Evolutionary conservation across 2,797 vertebrate genomes (phyloP), one percentile per base, ranked within the genome.

Genomic region (Taenioides sp.): DNA sequence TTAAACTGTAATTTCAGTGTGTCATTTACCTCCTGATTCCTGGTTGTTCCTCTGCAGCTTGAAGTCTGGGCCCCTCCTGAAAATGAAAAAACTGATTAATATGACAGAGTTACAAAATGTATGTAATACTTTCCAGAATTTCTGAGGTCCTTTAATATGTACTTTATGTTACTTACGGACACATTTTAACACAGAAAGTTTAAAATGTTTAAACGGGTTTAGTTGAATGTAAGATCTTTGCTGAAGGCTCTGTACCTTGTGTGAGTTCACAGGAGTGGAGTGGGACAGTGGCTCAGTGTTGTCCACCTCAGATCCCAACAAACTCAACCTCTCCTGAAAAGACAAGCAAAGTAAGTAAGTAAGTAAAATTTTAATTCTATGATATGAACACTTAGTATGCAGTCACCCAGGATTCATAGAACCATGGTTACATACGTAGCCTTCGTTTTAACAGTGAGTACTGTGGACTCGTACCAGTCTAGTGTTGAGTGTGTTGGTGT

Each of bases 401-500:
- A 1, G 34, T 37, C 34, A 10, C 9, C 7, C 34, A 10, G 34
- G 34, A 10, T 37, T 37, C 34, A 37, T 10, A 34, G 31, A 34
- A 34, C 5, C 31, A 34, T 1, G 31, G 31, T 34, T 34, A 1
- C 7, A 34, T 7, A 34, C 31, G 7, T 4, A 4, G 28, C 0
- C 28, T 31, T 31, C 5, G 28, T 31, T 31, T 31, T 31, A 31
- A 5, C 28, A 4, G 28, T 34, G 31, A 34, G 31, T 7, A 34
- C 31, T 34, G 34, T 37, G 34, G 34, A 47, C 14, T 47, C 94
- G 71, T 81, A 98, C 97, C 95, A 93, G 90, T 64, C 86, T 84
- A 20, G 59, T 79, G 80, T 91, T 90, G 57, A 95, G 76, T 1
- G 70, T 57, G 65, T 66, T 66, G 72, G 97, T 87, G 60, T 96